A percentile compares a stretch with the other conserved stretches of the same genome.
Conservation (phyloP, 2,888 invertebrate genomes). For the Conus canariensis region DNA sequence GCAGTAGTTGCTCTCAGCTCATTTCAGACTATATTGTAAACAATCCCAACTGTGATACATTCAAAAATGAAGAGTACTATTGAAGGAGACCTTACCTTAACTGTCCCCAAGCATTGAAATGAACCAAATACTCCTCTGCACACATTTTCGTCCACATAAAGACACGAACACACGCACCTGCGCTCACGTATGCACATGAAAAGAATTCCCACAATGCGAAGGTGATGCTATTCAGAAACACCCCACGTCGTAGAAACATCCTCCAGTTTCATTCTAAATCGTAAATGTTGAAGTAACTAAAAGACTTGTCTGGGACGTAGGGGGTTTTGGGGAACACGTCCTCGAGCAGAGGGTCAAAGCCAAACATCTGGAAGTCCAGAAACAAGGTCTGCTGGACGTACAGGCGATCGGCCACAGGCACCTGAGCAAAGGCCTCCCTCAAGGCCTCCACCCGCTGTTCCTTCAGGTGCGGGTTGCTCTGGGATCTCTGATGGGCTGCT, state of each 20-base stretch:
- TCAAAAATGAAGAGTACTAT: not conserved
- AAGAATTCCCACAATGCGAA: not conserved
- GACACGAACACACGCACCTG: too few relatives aligned
- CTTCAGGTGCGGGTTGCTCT: constrained; percentile 44
- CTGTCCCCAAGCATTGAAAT: not conserved
- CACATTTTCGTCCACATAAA: too few relatives aligned
- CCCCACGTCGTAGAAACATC: not conserved
- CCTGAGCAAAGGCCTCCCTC: constrained; percentile 56
- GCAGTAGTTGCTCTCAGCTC: too few relatives aligned
- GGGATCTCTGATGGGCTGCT: constrained; percentile 55
- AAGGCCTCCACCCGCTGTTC: constrained; percentile 58
- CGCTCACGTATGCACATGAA: not conserved
- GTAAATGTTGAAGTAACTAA: constrained; percentile 32
- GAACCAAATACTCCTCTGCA: not conserved
- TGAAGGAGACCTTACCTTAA: not conserved
- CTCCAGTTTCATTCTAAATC: not conserved
- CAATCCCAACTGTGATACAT: not conserved
- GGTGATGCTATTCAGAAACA: not conserved
- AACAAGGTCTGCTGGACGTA: constrained; percentile 19
- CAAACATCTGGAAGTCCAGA: constrained; percentile 44
- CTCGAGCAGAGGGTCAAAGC: constrained; percentile 41
- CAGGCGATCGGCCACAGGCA: constrained; percentile 52
- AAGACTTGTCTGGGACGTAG: not conserved
- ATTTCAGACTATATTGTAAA: too few relatives aligned
- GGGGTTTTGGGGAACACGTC: constrained; percentile 39